These are phyloP conservation scores for Galagoides demidoff DNA, from an alignment of 2,797 vertebrate genomes.

Conservation along the genomic window DNA sequence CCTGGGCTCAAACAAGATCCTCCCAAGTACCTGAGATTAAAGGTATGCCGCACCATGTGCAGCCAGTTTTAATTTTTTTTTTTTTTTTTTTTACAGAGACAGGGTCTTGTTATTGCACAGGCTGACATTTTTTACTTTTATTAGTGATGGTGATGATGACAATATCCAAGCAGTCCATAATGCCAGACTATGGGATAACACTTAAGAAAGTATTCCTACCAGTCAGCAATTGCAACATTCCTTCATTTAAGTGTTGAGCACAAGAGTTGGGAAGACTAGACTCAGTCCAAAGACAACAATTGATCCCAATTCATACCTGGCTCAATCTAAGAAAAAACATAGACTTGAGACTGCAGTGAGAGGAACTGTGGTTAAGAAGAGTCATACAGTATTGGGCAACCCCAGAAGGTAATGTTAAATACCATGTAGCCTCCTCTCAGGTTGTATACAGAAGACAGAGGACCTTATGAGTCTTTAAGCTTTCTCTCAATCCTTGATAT, in stretches of 20 bases:
- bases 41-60: neutral
- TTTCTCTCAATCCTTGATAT: neutral
- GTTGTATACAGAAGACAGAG: neutral
- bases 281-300: neutral
- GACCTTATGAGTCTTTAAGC: neutral
- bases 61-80: neutral
- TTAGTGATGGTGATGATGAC: neutral
- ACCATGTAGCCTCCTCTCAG: neutral
- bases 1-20: neutral
- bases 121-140: neutral
- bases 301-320: neutral
- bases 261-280: neutral
- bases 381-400: neutral
- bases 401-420: neutral
- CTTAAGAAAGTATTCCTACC: neutral
- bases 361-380: neutral
- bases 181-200: neutral
- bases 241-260: conserved; percentile 14
- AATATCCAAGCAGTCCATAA: neutral
- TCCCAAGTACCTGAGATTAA: no score
- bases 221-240: neutral
- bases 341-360: neutral
- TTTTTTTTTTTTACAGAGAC: neutral
- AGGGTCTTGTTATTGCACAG: neutral
- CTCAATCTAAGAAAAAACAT: neutral